Evolutionary conservation across 1,140 invertebrate species (phyloP), one percentile per base, ranked within the genome.

Genomic region (Fopius arisanus): DNA sequence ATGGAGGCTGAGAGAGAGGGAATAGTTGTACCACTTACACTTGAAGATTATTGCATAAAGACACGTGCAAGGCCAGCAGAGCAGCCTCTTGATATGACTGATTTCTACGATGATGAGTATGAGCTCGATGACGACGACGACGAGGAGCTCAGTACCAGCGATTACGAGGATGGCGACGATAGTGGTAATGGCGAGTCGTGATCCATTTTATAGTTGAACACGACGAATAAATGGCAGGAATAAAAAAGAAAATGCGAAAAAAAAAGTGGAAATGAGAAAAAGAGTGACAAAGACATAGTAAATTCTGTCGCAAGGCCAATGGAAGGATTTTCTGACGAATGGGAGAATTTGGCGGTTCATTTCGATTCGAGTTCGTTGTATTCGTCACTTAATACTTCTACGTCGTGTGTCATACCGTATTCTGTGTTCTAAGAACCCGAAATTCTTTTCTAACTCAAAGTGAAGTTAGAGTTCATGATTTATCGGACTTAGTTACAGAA

Each of bases 21-120:
- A 78, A 98, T 99, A 63, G 94, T 94, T 29, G 98, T 99, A 74
- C 98, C 98, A 29, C 92, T 96, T 72, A 99, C 98, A 1, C 88
- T 99, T 81, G 97, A 99, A 90, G 98, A 99, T 88, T 99, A 99
- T 88, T 97, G 96, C 86, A 95, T 98, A 81, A 98, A 98, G 85
- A 95, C 96, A 12, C 93, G 92, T 83, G 92, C 92, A 78, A 95
- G 94, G 90, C 93, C 92, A 10, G 92, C 92, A 73, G 93, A 94
- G 77, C 92, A 94, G 28, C 90, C 92, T 81, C 85, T 95, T 43
- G 95, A 96, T 87, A 95, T 96, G 93, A 95, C 94, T 66, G 96
- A 96, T 83, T 96, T 96, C 86, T 97, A 97, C 86, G 96, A 97
- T 83, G 96, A 97, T 88, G 96, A 97, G 82, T 97, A 96, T 83